phyloP scores from a whole-genome alignment of 2,113 vertebrate genomes.

The Climacteris rufus region DNA sequence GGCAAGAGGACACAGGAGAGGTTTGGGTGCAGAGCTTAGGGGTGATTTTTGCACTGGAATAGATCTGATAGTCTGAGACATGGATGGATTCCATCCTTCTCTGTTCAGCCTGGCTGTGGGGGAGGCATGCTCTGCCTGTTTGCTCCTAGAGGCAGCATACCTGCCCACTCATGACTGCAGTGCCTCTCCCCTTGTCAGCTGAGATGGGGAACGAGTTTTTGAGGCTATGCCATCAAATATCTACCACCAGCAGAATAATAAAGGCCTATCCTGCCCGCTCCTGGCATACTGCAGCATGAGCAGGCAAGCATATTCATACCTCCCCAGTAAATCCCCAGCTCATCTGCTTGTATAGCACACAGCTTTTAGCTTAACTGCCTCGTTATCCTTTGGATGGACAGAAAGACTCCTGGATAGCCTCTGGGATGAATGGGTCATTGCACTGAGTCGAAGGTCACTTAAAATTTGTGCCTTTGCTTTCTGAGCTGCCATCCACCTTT shows the following conservation, averaged over 20 bases:
- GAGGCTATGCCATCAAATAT: neutral
- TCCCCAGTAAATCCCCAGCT: neutral
- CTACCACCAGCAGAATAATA: neutral
- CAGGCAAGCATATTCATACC: neutral
- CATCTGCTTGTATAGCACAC: neutral
- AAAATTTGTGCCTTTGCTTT: neutral
- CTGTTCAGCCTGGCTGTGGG: neutral
- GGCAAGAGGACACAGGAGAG: fast-evolving
- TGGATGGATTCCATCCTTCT: neutral
- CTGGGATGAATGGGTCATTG: neutral
- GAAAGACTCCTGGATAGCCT: neutral
- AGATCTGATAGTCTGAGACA: neutral
- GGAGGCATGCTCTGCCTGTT: neutral
- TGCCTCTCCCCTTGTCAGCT: neutral
- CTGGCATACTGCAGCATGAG: neutral
- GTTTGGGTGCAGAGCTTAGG: neutral
- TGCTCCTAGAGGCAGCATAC: neutral
- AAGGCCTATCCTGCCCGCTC: neutral
- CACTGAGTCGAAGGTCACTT: neutral
- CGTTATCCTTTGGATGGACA: neutral
- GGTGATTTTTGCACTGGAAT: neutral
- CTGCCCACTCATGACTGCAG: neutral
- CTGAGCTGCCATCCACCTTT: neutral
- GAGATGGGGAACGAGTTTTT: neutral
- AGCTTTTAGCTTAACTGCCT: constrained; percentile 12